Base-by-base conservation (phyloP, 2,797 vertebrate species). In the Pangasius larnaudii region DNA sequence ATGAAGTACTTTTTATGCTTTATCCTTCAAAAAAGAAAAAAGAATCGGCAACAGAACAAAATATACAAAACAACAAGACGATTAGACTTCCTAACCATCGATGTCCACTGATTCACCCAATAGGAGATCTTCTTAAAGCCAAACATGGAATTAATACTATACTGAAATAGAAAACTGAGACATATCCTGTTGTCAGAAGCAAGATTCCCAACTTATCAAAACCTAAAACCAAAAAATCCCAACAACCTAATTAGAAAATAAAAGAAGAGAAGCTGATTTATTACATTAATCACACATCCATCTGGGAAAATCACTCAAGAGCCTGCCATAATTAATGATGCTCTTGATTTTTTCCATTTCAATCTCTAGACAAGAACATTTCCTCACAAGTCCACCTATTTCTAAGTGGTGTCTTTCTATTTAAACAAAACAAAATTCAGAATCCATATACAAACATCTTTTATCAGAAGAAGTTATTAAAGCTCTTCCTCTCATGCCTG, bases 341-440 rank as follows among this genome's bases (percentile, higher is more conserved):
- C n/a, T 65, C 36, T 9, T 63, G 22, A n/a, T 42, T 58, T 58
- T 58, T 22, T 58, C 49, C 53, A 53, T 78, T 79, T 79, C 18
- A 33, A 0, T 79, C 51, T 36, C 51, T 79, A 33, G 77, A 56
- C 51, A 19, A 56, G 13, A 30, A 49, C 78, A 36, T 33, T 79
- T 58, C n/a, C 3, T 79, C 8, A 58, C 13, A 53, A 51, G 27
- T 30, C 46, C 27, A 58, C n/a, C 33, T 58, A 80, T 80, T 22
- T 24, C 39, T 18, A 83, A 65, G 27, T 4, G 49, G 42, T 67
- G 61, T 51, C n/a, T 84, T 63, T 65, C 7, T 30, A 65, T 46
- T n/a, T 49, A 65, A n/a, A 80, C 56, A 59, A 80, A 75, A 80
- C 77, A 79, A 39, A 80, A 81, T 56, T 14, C 53, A 36, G 53